A percentile compares a stretch with the other conserved stretches of the same genome.
These are phyloP conservation scores for Drosophila emarginata DNA, from an alignment of 2,888 invertebrate genomes.

Conservation along the genomic window DNA sequence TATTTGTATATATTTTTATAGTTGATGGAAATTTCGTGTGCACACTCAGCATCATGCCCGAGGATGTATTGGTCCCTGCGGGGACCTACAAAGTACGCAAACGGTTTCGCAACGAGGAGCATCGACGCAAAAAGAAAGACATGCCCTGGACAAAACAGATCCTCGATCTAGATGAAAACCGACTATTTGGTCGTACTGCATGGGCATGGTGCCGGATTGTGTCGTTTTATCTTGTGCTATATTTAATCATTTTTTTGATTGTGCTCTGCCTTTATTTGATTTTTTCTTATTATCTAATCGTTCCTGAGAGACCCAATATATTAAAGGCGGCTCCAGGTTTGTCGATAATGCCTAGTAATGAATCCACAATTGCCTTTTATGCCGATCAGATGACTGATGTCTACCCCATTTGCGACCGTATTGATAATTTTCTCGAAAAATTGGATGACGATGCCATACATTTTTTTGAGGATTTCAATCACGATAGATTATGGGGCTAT, in stretches of 20 bases:
- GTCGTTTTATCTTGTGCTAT: conserved; percentile 47
- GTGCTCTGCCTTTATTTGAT: background rate
- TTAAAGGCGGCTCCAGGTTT: conserved; percentile 50
- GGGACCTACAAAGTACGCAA: conserved; percentile 53
- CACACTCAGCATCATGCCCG: conserved; percentile 35
- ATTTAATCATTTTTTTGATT: conserved; percentile 1
- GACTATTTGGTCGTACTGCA: conserved; percentile 42
- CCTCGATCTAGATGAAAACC: conserved; percentile 48
- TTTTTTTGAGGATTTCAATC: conserved; percentile 42
- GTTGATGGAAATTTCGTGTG: background rate
- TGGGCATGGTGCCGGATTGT: conserved; percentile 50
- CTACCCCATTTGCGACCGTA: conserved; percentile 33
- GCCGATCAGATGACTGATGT: conserved; percentile 9
- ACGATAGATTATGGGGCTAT: conserved; percentile 58
- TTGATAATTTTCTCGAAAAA: conserved; percentile 33
- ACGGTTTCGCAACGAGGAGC: conserved; percentile 50
- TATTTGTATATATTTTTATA: background rate
- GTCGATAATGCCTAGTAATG: conserved; percentile 33
- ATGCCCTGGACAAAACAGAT: conserved; percentile 61
- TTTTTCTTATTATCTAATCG: conserved; percentile 17
- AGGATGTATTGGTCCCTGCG: conserved; percentile 35
- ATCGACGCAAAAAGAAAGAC: conserved; percentile 27
- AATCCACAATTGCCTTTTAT: background rate
- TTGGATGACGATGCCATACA: conserved; percentile 1
- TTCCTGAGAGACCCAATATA: conserved; percentile 18